phyloP scores from a whole-genome alignment of 1,140 invertebrate species.

The Heliconius hermathena region DNA sequence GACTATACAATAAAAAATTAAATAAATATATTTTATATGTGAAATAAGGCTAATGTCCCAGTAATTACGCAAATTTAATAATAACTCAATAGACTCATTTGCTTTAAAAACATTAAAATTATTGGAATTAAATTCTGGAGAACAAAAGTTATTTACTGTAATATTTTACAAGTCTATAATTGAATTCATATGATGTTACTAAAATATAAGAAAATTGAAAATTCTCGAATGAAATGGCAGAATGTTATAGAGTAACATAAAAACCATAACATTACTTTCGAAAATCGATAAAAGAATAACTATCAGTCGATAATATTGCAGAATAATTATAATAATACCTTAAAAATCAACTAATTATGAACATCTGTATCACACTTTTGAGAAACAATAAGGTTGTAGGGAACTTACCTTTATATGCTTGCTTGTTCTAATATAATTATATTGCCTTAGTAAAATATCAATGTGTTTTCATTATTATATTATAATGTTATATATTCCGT shows the following conservation, averaged over 20 bases:
- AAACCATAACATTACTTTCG: background rate
- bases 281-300: background rate
- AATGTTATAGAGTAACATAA: background rate
- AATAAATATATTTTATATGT: background rate
- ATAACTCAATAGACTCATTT: background rate
- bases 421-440: constrained; percentile 14
- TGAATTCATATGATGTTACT: background rate
- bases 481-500: background rate
- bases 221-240: background rate
- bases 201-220: background rate
- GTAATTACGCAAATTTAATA: background rate
- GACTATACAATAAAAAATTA: background rate
- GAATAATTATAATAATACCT: background rate
- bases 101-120: background rate
- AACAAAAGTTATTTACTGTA: background rate
- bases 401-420: constrained; percentile 21
- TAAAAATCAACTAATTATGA: constrained; percentile 13
- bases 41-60: background rate
- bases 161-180: background rate
- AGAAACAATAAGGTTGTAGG: constrained; percentile 29
- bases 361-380: constrained; percentile 27
- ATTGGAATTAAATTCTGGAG: too few relatives aligned
- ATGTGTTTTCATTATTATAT: background rate
- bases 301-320: constrained; percentile 11
- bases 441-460: constrained; percentile 12